phyloP scores from a whole-genome alignment of 2,888 invertebrate species.

The Polyploca ridens region DNA sequence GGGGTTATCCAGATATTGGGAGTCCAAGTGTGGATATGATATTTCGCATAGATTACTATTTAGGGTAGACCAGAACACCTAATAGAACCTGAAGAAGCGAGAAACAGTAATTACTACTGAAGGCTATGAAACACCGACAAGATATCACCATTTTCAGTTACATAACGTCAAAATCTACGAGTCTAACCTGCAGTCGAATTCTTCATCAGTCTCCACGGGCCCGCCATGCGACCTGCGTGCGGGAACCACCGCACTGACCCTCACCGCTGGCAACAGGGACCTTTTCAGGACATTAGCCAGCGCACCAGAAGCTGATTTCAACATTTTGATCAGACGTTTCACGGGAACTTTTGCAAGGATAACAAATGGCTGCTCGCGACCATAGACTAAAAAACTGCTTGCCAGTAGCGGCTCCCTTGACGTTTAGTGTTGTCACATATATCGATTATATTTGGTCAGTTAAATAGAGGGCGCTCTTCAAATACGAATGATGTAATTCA shows the following conservation, averaged over 20 bases:
- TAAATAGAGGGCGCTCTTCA: too few relatives aligned
- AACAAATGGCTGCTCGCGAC: conserved; percentile 75
- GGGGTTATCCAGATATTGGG: background rate
- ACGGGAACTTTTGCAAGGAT: conserved; percentile 62
- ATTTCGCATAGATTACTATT: conserved; percentile 3
- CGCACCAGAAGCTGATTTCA: conserved; percentile 75
- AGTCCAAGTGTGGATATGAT: background rate
- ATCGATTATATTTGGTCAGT: background rate
- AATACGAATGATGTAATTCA: too few relatives aligned
- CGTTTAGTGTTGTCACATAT: conserved; percentile 32
- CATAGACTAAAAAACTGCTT: conserved; percentile 50
- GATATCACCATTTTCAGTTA: conserved; percentile 64
- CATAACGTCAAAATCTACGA: conserved; percentile 75
- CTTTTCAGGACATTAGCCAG: conserved; percentile 70
- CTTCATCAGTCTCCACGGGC: conserved; percentile 90
- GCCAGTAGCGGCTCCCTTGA: conserved; percentile 31
- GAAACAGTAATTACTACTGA: background rate
- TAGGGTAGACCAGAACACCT: background rate
- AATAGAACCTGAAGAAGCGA: background rate
- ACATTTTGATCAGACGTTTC: conserved; percentile 69
- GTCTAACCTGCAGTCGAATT: conserved; percentile 90
- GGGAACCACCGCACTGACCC: conserved; percentile 61
- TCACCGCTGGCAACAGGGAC: conserved; percentile 65
- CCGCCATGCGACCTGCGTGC: conserved; percentile 73
- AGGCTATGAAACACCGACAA: conserved; percentile 23